phyloP scores from a whole-genome alignment of 2,113 vertebrate genomes.

The Elephantulus edwardii region DNA sequence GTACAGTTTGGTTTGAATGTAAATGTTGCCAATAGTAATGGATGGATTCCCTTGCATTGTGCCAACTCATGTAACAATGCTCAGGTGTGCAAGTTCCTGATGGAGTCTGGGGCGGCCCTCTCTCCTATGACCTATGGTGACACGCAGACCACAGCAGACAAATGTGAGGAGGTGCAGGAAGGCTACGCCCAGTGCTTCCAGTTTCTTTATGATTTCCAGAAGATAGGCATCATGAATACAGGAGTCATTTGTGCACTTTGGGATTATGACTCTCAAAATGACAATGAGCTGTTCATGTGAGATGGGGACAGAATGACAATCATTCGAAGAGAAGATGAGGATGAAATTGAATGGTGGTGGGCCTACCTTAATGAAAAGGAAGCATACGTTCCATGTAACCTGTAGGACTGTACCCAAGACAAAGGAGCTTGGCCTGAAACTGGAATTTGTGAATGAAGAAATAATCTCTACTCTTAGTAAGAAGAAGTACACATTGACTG shows the following conservation, averaged over 20 bases:
- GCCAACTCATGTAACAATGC: slow-evolving; percentile 99
- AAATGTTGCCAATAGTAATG: slow-evolving; percentile 97
- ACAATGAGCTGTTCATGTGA: slow-evolving; percentile 90
- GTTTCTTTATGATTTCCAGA: slow-evolving; percentile 97
- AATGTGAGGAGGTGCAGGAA: slow-evolving; percentile 99
- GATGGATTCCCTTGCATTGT: slow-evolving; percentile 98
- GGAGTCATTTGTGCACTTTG: slow-evolving; percentile 96
- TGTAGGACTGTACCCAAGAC: slow-evolving; percentile 95
- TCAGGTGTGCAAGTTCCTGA: slow-evolving; percentile 98
- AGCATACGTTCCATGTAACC: slow-evolving; percentile 94
- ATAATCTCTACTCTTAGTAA: slow-evolving; percentile 70
- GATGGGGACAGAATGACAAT: slow-evolving; percentile 97
- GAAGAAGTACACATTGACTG: slow-evolving; percentile 43
- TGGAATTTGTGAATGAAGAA: slow-evolving; percentile 79
- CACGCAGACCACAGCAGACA: slow-evolving; percentile 97
- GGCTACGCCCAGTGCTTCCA: slow-evolving; percentile 98
- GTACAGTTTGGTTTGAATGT: slow-evolving; percentile 98
- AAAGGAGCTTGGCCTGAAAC: slow-evolving; percentile 95
- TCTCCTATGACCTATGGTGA: slow-evolving; percentile 99
- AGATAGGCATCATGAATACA: slow-evolving; percentile 99
- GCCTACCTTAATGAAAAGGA: slow-evolving; percentile 89
- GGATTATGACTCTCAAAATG: slow-evolving; percentile 91
- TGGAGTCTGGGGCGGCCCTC: slow-evolving; percentile 95
- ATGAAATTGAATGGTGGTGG: slow-evolving; percentile 99
- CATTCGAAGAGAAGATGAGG: slow-evolving; percentile 92